Conservation (phyloP, 1,140 invertebrate genomes). For the Protaetia brevitarsis region DNA sequence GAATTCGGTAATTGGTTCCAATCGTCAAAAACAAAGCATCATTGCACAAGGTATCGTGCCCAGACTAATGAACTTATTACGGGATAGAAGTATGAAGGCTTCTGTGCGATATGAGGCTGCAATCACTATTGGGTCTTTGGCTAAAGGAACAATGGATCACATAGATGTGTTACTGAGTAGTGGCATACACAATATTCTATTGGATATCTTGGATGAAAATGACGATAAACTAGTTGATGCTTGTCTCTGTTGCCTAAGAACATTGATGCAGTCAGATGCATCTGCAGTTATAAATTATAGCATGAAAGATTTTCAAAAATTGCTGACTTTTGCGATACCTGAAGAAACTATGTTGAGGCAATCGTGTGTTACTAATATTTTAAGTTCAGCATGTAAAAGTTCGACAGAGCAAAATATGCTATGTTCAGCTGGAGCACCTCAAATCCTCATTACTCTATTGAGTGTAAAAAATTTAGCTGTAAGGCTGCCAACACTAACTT, state of each 20-base stretch:
- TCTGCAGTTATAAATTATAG: conserved; percentile 25
- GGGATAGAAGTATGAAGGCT: conserved; percentile 56
- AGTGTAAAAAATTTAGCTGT: conserved; percentile 64
- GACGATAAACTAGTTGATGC: conserved; percentile 60
- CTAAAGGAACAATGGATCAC: conserved; percentile 71
- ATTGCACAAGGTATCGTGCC: conserved; percentile 84
- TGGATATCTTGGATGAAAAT: conserved; percentile 55
- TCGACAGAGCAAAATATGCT: conserved; percentile 69
- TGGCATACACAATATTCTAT: conserved; percentile 59
- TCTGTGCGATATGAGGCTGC: conserved; percentile 72
- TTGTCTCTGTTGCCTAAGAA: conserved; percentile 62
- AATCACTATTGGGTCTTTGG: conserved; percentile 68
- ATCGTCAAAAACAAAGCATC: conserved; percentile 80
- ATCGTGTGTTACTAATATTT: conserved; percentile 73
- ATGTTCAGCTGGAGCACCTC: conserved; percentile 65
- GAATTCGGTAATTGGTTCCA: conserved; percentile 89
- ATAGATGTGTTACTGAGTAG: conserved; percentile 64
- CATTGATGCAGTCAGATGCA: conserved; percentile 39
- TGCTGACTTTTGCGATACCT: conserved; percentile 41
- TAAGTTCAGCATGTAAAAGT: conserved; percentile 69
- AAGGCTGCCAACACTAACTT: conserved; percentile 73
- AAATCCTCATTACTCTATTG: conserved; percentile 64
- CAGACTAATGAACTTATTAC: conserved; percentile 73
- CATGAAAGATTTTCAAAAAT: conserved; percentile 37
- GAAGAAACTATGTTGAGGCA: conserved; percentile 52